Conservation (phyloP, 1,140 invertebrate species). For the Orchesella cincta region DNA sequence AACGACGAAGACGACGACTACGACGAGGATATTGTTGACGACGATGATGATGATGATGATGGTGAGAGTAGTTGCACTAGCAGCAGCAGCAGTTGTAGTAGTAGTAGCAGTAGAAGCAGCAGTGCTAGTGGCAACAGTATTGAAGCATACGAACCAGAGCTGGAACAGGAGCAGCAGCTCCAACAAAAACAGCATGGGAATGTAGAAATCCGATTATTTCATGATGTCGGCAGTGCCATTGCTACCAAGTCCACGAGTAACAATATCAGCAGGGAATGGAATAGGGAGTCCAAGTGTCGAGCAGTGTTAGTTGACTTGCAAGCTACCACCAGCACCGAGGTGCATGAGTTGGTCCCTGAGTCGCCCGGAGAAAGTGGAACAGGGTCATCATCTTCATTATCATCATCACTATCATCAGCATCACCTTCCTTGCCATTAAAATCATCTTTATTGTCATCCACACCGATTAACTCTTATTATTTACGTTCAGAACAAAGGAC, state of each 20-base stretch:
- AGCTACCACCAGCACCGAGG: neutral
- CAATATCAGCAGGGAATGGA: constrained; percentile 2
- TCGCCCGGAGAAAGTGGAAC: constrained; percentile 27
- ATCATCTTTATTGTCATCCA: neutral
- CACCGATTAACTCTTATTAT: neutral
- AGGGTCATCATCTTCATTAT: constrained; percentile 20
- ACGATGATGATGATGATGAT: neutral
- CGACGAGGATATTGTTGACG: neutral
- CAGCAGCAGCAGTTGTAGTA: neutral
- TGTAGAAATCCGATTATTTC: constrained; percentile 22
- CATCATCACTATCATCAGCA: neutral
- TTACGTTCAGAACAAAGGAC: neutral
- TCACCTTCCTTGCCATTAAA: constrained; percentile 1
- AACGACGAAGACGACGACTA: neutral
- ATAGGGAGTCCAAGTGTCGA: constrained; percentile 9
- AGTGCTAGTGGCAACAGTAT: neutral
- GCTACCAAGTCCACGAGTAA: neutral
- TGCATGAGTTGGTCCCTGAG: constrained; percentile 24
- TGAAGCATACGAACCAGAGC: constrained; percentile 21
- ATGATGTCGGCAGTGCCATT: constrained; percentile 9
- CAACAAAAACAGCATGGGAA: constrained; percentile 4
- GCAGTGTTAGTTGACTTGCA: constrained; percentile 9
- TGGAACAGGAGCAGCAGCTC: neutral
- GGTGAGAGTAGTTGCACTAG: neutral
- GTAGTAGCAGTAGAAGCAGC: neutral